Evolutionary conservation across 2,797 vertebrate genomes (phyloP).

Genomic region (Trichosurus vulpecula): DNA sequence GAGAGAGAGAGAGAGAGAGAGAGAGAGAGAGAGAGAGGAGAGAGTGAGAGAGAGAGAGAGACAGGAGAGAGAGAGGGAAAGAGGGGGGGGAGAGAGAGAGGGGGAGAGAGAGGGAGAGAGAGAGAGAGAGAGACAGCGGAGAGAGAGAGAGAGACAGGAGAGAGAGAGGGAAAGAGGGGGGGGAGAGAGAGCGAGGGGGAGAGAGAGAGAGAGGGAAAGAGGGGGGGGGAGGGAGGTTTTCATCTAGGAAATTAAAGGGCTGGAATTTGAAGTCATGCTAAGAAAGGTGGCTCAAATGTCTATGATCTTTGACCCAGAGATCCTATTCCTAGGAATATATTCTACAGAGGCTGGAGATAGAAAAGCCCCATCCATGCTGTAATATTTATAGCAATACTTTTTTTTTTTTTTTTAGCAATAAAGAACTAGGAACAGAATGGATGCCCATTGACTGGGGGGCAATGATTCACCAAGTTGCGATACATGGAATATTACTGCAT

Average conservation of each 20-base stretch:
- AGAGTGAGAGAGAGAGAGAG: no score
- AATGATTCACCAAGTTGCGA: not conserved
- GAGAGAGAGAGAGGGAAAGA: rapidly evolving
- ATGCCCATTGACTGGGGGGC: not conserved
- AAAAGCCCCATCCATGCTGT: not conserved
- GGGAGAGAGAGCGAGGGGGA: rapidly evolving
- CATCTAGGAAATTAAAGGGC: not conserved
- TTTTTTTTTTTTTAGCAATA: not conserved
- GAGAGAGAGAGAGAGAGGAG: no score
- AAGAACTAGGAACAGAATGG: not conserved
- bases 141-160: no score
- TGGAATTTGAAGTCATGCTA: not conserved
- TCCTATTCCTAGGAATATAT: not conserved
- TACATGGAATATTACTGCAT: not conserved
- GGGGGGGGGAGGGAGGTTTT: no score
- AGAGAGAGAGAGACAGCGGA: rapidly evolving
- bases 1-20: rapidly evolving
- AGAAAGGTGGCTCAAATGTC: not conserved
- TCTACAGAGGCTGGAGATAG: not conserved
- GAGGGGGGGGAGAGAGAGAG: no score
- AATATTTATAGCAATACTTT: not conserved
- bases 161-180: no score
- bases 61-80: no score
- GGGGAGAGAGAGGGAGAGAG: no score
- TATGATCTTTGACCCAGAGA: not conserved